A percentile compares a stretch with the other conserved stretches of the same genome.
These are phyloP conservation scores for Lordiphosa stackelbergi DNA, from an alignment of 1,140 invertebrate species.

Conservation along the genomic window DNA sequence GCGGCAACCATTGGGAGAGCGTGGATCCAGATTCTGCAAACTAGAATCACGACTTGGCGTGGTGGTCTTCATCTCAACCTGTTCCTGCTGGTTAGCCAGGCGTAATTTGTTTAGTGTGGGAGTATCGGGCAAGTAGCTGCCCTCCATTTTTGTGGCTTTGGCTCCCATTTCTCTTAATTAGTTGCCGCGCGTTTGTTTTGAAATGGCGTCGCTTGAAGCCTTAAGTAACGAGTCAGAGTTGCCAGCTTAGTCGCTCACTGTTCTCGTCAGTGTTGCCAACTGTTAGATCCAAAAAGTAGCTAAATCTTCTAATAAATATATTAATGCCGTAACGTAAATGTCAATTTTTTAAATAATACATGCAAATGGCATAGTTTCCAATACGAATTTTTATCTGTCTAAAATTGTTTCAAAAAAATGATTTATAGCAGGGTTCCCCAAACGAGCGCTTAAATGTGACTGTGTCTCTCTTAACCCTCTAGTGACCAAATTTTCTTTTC, in stretches of 20 bases:
- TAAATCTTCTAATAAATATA: no score
- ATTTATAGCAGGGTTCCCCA: no score
- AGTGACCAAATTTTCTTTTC: no score
- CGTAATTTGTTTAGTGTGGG: conserved; percentile 55
- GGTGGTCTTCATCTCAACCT: conserved; percentile 15
- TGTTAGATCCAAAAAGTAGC: no score
- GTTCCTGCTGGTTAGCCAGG: conserved; percentile 4
- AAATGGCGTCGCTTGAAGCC: conserved; percentile 31
- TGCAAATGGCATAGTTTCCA: no score
- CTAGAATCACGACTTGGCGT: conserved; percentile 30
- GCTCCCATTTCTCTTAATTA: conserved; percentile 49
- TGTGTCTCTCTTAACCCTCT: no score
- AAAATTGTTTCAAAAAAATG: no score
- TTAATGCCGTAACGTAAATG: no score
- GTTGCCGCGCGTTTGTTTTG: conserved; percentile 45
- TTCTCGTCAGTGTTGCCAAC: no score
- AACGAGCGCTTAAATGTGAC: no score
- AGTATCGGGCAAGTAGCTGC: conserved; percentile 58
- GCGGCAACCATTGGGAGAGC: conserved; percentile 63
- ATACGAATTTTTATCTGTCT: no score
- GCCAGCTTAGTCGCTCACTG: conserved; percentile 3
- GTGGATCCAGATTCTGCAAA: conserved; percentile 61
- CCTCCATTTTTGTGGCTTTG: conserved; percentile 68
- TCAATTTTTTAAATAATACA: no score
- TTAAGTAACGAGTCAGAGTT: conserved; percentile 3